Evolutionary conservation across 2,888 invertebrate genomes (phyloP), one percentile per base, ranked within the genome.

Genomic region (Pachycephus smyrnensis): DNA sequence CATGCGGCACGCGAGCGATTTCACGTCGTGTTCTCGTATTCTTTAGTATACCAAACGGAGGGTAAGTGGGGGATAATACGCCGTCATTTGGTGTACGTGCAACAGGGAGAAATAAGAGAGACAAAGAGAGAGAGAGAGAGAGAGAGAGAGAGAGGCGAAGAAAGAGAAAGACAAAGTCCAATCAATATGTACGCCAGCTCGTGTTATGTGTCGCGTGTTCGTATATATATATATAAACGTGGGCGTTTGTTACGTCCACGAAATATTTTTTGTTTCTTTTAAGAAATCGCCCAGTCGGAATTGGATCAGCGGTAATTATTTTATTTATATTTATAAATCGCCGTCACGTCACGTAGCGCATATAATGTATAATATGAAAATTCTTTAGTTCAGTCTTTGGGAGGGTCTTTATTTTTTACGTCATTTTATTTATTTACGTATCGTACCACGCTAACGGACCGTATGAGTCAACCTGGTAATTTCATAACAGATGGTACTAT

Each of bases 1-100:
- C 90, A 89, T 89, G 89, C 86, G 85, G 88, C 89, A 89, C 89
- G 89, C 89, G 88, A 89, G 85, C 90, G 85, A 88, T 88, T 88
- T 88, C 84, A 84, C 84, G 82, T 87, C 82, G 82, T 87, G 86
- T 85, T 86, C 83, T 80, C 83, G 84, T 86, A 86, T 88, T 88
- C 84, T 86, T 86, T 83, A 82, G 80, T 33, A 33, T 31, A 33
- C 32, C 71, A 33, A 71, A 33, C 71, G 71, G 68, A 83, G 84
- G 81, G 83, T 89, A 88, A 89, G 86, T 85, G 87, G 86, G 85
- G 85, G 86, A 89, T 89, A 88, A 89, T 89, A 89, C 82, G 85
- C 87, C 86, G 86, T 86, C 88, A 86, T 89, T 89, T 86, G 82
- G 85, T 82, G 80, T 86, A 87, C 88, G 87, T 88, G 88, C 87